Evolutionary conservation across 2,113 vertebrate species (phyloP).

Genomic region (Pantherophis guttatus): DNA sequence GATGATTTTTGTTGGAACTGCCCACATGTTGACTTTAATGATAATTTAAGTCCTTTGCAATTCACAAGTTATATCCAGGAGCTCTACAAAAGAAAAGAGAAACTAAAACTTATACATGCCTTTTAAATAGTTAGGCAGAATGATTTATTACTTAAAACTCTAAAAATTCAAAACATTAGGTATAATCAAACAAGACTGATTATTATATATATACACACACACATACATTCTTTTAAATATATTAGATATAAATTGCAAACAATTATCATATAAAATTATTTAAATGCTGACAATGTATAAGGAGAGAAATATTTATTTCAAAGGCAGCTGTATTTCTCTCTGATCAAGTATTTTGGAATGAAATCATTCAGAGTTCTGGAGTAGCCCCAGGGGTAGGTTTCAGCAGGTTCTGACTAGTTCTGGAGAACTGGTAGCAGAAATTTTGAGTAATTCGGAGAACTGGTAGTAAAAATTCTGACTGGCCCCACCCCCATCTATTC

Average conservation of each 20-base stretch:
- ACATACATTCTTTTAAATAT: not conserved
- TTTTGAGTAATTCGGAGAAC: too few relatives aligned
- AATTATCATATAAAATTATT: not conserved
- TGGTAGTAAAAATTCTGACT: too few relatives aligned
- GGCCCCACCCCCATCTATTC: too few relatives aligned
- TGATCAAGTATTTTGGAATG: not conserved
- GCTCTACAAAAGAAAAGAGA: not conserved
- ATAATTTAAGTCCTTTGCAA: not conserved
- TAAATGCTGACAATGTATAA: not conserved
- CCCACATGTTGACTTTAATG: constrained; percentile 23
- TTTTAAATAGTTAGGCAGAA: not conserved
- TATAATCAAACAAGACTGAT: not conserved
- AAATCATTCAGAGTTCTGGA: not conserved
- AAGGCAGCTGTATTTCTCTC: not conserved
- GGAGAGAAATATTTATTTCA: not conserved
- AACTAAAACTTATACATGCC: not conserved
- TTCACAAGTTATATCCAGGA: not conserved
- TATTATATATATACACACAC: too few relatives aligned
- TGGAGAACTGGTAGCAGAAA: too few relatives aligned
- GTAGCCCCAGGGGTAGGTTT: not conserved
- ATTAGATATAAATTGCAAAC: not conserved
- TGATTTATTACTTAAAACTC: not conserved
- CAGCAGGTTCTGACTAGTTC: too few relatives aligned
- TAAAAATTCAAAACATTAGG: not conserved
- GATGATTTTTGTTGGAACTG: not conserved